phyloP scores from a whole-genome alignment of 2,888 invertebrate species.

The Gibbula magus region DNA sequence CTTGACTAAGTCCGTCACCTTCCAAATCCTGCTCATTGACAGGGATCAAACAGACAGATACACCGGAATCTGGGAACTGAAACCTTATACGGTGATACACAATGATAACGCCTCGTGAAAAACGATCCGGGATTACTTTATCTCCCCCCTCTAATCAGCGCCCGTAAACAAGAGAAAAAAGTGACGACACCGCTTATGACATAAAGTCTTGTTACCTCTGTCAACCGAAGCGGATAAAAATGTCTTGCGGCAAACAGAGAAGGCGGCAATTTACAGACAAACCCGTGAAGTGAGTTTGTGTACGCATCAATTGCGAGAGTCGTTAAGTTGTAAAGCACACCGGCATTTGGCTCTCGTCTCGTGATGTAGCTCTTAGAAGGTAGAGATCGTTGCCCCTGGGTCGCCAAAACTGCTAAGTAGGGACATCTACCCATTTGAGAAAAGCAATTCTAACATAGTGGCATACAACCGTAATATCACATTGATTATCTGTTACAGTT shows the following conservation, averaged over 20 bases:
- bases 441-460: not conserved
- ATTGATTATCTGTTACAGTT: no score
- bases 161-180: conserved; percentile 2
- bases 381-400: not conserved
- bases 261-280: not conserved
- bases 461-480: no score
- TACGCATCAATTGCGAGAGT: not conserved
- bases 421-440: not conserved
- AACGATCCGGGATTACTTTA: conserved; percentile 17
- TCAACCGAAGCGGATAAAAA: not conserved
- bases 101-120: conserved; percentile 16
- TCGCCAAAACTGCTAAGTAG: not conserved
- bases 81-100: conserved; percentile 20
- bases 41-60: not conserved
- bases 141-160: conserved; percentile 8
- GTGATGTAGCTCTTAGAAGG: not conserved
- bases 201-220: conserved; percentile 2
- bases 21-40: not conserved
- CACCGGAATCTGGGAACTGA: not conserved
- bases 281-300: conserved; percentile 13
- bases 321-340: conserved; percentile 16
- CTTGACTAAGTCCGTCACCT: not conserved
- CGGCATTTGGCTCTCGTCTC: not conserved
- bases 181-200: conserved; percentile 9
- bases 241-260: not conserved